phyloP scores from a whole-genome alignment of 37 sponge, comb jelly and placozoan species.

The Agelas oroides region DNA sequence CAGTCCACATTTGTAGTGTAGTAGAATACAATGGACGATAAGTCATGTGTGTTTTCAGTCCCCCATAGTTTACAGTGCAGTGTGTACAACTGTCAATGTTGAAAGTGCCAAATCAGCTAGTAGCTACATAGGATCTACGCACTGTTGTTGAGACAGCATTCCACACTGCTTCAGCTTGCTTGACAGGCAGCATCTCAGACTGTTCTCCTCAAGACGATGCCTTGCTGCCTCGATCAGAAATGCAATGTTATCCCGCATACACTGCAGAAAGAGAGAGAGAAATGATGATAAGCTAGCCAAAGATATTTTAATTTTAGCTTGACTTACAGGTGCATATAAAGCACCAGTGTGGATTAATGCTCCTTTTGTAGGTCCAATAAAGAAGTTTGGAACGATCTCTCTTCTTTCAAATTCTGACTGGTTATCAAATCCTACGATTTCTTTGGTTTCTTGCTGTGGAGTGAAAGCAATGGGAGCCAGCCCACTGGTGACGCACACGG shows the following conservation, averaged over 20 bases:
- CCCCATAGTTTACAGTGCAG: too few species aligned
- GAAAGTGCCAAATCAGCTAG: not conserved
- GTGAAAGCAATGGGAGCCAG: constrained; percentile 57
- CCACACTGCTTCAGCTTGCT: constrained; percentile 33
- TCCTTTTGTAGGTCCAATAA: constrained; percentile 79
- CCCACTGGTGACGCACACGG: constrained; percentile 34
- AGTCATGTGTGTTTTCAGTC: too few species aligned
- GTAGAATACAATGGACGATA: too few species aligned
- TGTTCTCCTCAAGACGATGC: constrained; percentile 30
- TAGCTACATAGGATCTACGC: not conserved
- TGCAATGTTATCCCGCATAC: constrained; percentile 58
- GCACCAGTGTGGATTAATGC: constrained; percentile 87
- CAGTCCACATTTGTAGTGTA: too few species aligned
- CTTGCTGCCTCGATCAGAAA: constrained; percentile 41
- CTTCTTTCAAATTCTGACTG: not conserved
- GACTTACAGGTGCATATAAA: constrained; percentile 80
- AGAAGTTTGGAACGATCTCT: constrained; percentile 81
- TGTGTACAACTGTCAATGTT: too few species aligned
- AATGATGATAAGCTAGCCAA: not conserved
- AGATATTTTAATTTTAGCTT: not conserved
- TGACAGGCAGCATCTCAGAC: constrained; percentile 50
- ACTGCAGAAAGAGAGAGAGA: constrained; percentile 21
- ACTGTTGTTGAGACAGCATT: constrained; percentile 57
- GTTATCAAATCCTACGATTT: constrained; percentile 31
- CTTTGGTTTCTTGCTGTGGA: constrained; percentile 8